Base-by-base conservation (phyloP, 2,113 vertebrate species). In the Athene noctua region DNA sequence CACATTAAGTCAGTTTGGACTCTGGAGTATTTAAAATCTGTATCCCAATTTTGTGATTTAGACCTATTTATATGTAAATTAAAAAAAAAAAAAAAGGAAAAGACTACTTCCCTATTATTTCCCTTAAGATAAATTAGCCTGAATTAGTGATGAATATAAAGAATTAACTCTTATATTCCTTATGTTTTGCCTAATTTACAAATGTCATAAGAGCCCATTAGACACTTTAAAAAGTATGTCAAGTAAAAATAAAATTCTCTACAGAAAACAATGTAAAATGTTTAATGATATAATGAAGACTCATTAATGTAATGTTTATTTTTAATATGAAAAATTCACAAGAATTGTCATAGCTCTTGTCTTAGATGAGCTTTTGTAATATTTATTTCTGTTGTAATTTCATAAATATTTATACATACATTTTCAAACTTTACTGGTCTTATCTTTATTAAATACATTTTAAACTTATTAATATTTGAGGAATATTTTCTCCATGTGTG, bases 301-400 rank as follows among this genome's bases (percentile, higher is more conserved):
- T 97, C 86, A 92, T 97, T 96, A 97, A 94, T 91, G 96, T 93
- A 92, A 94, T 96, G 91, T 88, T 97, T 96, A 97, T 96, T 96
- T 87, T 95, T 96, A 96, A 87, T 94, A 97, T 97, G 96, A 97
- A 94, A 97, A 94, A 97, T 97, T 89, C 95, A 97, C 70, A 96
- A 95, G 92, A 93, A 96, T 95, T 96, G 96, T 95, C 96, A 94
- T 73, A 94, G 78, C 82, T 95, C 92, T 92, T 93, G 88, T 97
- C 92, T 97, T 96, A 95, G 86, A 95, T 92, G 82, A 95, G 94
- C 89, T 96, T 96, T 88, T 95, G 88, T 94, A 95, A 94, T 94
- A 96, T 96, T 94, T 96, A 97, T 95, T 91, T 95, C 66, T 91
- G 66, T 73, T 96, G 84, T 85, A 86, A 92, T 96, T 94, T 91